A percentile compares a stretch with the other conserved stretches of the same genome.
Conservation (phyloP, 2,888 invertebrate species). For the Synanthedon tipuliformis region DNA sequence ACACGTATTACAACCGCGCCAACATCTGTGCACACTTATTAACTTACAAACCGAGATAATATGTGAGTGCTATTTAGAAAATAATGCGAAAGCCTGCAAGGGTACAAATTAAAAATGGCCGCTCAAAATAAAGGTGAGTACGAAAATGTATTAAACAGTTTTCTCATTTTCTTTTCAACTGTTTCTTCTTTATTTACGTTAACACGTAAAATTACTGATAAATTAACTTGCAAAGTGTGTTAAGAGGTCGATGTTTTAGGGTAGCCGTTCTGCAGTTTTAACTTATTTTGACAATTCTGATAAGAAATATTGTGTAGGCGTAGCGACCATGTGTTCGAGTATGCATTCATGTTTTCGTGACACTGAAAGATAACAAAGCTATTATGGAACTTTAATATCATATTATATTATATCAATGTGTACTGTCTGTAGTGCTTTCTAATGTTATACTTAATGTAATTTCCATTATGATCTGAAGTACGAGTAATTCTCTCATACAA, state of each 20-base stretch:
- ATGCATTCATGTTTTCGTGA: conserved; percentile 41
- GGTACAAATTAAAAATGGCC: conserved; percentile 42
- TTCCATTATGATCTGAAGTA: too few relatives aligned
- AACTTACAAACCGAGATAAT: conserved; percentile 14
- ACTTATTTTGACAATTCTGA: conserved; percentile 36
- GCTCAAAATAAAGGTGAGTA: conserved; percentile 59
- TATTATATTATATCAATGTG: too few relatives aligned
- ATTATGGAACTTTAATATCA: conserved; percentile 12
- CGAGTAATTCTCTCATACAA: too few relatives aligned
- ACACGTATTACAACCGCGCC: conserved; percentile 40
- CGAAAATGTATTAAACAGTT: too few relatives aligned
- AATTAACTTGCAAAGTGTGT: conserved; percentile 8
- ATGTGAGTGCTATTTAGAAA: conserved; percentile 37
- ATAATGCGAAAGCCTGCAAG: conserved; percentile 42
- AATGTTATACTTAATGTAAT: too few relatives aligned
- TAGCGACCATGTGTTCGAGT: conserved; percentile 43
- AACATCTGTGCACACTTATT: not conserved
- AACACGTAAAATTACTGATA: conserved; percentile 7
- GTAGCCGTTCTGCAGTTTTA: conserved; percentile 21
- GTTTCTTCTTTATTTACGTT: too few relatives aligned
- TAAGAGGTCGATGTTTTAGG: conserved; percentile 20
- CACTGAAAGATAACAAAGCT: conserved; percentile 30
- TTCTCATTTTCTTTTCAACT: too few relatives aligned
- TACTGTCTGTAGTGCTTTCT: too few relatives aligned
- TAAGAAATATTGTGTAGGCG: conserved; percentile 46